These are phyloP conservation scores for Pogonophryne albipinna DNA, from an alignment of 2,797 vertebrate genomes.

Conservation along the genomic window DNA sequence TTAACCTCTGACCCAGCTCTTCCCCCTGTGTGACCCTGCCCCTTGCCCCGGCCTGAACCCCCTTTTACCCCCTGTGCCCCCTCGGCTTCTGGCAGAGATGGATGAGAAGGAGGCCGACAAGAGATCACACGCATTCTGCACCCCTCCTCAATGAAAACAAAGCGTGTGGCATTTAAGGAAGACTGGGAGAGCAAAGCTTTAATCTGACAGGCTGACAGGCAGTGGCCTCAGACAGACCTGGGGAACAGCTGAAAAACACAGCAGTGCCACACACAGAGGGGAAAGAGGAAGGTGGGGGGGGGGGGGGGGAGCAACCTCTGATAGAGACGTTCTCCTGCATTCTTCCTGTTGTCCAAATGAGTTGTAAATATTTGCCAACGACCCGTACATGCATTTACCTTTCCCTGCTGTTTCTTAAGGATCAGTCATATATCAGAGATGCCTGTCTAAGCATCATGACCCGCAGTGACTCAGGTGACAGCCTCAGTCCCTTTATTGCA, in stretches of 20 bases:
- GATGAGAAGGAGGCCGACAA: constrained; percentile 79
- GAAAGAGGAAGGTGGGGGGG: constrained; percentile 50
- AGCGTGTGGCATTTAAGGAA: constrained; percentile 77
- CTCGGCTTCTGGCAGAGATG: constrained; percentile 77
- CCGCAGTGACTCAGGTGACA: constrained; percentile 61
- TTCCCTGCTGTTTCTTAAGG: constrained; percentile 64
- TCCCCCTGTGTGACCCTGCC: constrained; percentile 79
- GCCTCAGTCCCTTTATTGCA: constrained; percentile 56
- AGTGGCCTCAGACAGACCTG: constrained; percentile 70
- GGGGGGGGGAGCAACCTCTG: constrained; percentile 37
- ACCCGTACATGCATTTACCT: constrained; percentile 61
- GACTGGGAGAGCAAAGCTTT: constrained; percentile 69
- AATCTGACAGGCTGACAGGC: constrained; percentile 81
- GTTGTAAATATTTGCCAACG: constrained; percentile 79
- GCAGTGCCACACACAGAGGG: constrained; percentile 74
- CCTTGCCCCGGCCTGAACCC: constrained; percentile 77
- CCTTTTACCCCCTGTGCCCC: constrained; percentile 69
- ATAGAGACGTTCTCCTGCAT: constrained; percentile 71
- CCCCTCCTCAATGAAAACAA: constrained; percentile 83
- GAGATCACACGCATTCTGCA: constrained; percentile 83
- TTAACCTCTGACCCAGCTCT: constrained; percentile 79
- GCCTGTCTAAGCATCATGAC: constrained; percentile 60
- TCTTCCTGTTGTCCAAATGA: constrained; percentile 73
- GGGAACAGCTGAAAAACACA: constrained; percentile 67
- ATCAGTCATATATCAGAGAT: constrained; percentile 52